phyloP scores from a whole-genome alignment of 2,888 invertebrate species.

The Euphydryas editha region DNA sequence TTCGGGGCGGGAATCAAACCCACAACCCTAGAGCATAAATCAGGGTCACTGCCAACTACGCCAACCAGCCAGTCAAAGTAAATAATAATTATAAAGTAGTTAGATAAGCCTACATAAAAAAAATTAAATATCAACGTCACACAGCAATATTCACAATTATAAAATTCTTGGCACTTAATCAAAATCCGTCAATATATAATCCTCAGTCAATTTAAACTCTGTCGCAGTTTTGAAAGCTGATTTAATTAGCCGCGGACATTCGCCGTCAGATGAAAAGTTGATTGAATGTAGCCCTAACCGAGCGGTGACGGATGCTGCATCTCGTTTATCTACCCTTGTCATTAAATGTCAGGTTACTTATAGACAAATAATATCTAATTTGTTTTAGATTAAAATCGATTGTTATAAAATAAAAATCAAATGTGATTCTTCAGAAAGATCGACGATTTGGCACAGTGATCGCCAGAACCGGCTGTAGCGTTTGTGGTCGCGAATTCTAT shows the following conservation, averaged over 20 bases:
- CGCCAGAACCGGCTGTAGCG: no score
- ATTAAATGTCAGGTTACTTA: constrained; percentile 1
- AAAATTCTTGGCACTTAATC: constrained; percentile 24
- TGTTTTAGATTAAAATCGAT: not conserved
- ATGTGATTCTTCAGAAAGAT: no score
- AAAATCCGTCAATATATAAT: constrained; percentile 26
- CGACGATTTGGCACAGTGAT: no score
- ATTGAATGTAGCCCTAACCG: constrained; percentile 72
- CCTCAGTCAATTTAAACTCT: constrained; percentile 25
- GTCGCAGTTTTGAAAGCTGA: constrained; percentile 44
- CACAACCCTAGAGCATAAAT: no score
- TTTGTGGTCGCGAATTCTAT: no score
- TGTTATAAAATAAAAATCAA: no score
- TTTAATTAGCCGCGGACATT: constrained; percentile 49
- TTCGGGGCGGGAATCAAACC: no score
- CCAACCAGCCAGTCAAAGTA: no score
- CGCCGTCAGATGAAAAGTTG: constrained; percentile 62
- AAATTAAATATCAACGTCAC: not conserved
- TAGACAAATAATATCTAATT: not conserved
- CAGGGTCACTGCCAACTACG: no score
- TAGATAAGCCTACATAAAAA: no score
- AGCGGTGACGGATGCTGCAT: constrained; percentile 13
- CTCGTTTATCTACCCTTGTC: constrained; percentile 7
- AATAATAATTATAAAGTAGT: no score
- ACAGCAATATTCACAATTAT: constrained; percentile 2